Base-by-base conservation (phyloP, 1,140 invertebrate species). In the Achroia grisella region DNA sequence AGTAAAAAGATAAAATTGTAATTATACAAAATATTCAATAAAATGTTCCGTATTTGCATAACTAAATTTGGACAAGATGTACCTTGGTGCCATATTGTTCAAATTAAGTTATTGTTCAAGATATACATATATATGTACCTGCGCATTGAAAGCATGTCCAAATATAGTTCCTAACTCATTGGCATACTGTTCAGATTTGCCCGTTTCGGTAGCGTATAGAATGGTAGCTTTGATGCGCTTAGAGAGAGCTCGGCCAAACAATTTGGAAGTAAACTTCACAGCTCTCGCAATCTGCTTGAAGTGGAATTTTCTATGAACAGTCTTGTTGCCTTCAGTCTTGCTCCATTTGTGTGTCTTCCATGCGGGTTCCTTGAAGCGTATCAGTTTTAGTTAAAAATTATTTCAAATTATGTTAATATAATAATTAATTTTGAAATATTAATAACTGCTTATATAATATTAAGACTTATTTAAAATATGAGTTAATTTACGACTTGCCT, bases 201-300 rank as follows among this genome's bases (percentile, higher is more conserved):
- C 97, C 1, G 97, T 98, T 87, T 98, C 97, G 0, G 96, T 98
- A 1, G 95, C 97, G 73, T 95, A 98, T 0, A 98, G 74, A 10
- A 98, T 94, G 0, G 96, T 98, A 5, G 96, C 96, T 82, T 97
- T 97, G 52, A 98, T 97, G 53, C 97, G 89, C 62, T 94, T 90
- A 1, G 95, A 96, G 31, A 98, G 86, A 5, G 96, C 96, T 72
- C 95, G 92, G n/a, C 95, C 95, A 85, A 98, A 98, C 44, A 99
- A 87, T 86, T 98, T 98, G 11, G 96, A 97, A 34, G 97, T 98
- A 77, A 99, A 98, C 87, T 98, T 98, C 15, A 98, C 97, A 39
- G 97, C 97, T 73, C 97, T 94, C 64, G 97, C 97, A 59, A 98
- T 95, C 88, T 98, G 97, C 86, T 97, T 97, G 85, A 98, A 98